These are phyloP conservation scores for Hypothenemus hampei DNA, from an alignment of 1,140 invertebrate genomes.

Conservation along the genomic window DNA sequence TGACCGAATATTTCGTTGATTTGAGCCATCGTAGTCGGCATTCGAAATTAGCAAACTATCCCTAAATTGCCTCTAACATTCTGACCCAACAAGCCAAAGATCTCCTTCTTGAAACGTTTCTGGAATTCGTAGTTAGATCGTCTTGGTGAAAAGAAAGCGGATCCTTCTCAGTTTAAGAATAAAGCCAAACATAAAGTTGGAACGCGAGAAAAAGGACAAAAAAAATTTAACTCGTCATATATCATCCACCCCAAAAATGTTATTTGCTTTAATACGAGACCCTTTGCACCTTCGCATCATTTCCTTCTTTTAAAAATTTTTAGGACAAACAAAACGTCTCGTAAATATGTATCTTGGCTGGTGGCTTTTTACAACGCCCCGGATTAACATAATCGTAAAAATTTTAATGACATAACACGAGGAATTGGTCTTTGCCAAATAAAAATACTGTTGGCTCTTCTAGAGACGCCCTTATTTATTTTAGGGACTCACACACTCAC, in stretches of 20 bases:
- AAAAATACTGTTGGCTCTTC: slow-evolving; percentile 7
- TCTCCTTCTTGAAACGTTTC: too few species aligned
- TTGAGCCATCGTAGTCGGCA: neutral
- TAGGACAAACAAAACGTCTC: slow-evolving; percentile 16
- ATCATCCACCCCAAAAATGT: slow-evolving; percentile 3
- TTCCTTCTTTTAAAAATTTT: slow-evolving; percentile 14
- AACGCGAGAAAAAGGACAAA: too few species aligned
- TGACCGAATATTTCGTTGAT: neutral
- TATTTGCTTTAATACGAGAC: slow-evolving; percentile 12
- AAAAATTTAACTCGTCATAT: slow-evolving; percentile 4
- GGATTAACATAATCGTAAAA: slow-evolving; percentile 26
- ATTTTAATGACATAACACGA: slow-evolving; percentile 17
- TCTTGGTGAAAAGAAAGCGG: too few species aligned
- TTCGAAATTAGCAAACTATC: slow-evolving; percentile 3
- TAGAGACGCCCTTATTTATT: slow-evolving; percentile 10
- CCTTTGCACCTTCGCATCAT: slow-evolving; percentile 6
- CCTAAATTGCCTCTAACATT: slow-evolving; percentile 3
- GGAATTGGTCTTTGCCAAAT: slow-evolving; percentile 24
- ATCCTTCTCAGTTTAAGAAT: too few species aligned
- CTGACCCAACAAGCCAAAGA: neutral
- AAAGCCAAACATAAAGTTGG: slow-evolving; percentile 1
- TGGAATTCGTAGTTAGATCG: neutral
- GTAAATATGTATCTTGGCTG: slow-evolving; percentile 16
- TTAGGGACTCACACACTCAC: too few species aligned
- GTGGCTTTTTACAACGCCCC: slow-evolving; percentile 21